phyloP scores from a whole-genome alignment of 2,888 invertebrate species.

The Drosophila affinis region DNA sequence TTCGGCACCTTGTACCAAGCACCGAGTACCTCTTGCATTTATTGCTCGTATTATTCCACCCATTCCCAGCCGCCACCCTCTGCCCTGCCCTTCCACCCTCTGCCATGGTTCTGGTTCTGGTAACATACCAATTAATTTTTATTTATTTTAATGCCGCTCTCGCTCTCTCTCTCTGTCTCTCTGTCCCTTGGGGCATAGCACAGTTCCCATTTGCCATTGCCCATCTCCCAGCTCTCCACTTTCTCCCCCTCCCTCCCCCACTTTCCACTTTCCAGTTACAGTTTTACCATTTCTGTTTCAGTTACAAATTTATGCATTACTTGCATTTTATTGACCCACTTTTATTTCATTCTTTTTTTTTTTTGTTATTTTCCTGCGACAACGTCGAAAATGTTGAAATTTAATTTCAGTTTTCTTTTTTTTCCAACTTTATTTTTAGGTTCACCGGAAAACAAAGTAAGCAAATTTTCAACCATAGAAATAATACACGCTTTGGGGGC shows the following conservation, averaged over 20 bases:
- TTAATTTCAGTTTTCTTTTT: constrained; percentile 27
- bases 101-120: constrained; percentile 14
- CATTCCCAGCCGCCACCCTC: background rate
- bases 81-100: background rate
- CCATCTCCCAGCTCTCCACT: background rate
- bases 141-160: constrained; percentile 71
- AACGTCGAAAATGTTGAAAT: constrained; percentile 33
- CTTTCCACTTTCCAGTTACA: constrained; percentile 17
- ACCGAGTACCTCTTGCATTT: background rate
- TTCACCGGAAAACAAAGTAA: constrained; percentile 62
- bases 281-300: constrained; percentile 25
- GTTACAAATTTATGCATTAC: constrained; percentile 73
- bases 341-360: constrained; percentile 35
- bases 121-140: constrained; percentile 74
- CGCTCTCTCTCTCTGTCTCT: too few species aligned
- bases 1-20: constrained; percentile 7
- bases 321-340: constrained; percentile 79
- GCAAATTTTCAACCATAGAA: constrained; percentile 36
- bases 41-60: constrained; percentile 1
- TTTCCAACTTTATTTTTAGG: constrained; percentile 31
- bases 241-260: background rate
- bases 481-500: constrained; percentile 3
- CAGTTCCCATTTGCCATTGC: constrained; percentile 20
- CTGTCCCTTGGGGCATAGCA: constrained; percentile 21
- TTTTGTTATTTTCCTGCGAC: constrained; percentile 2